Percentiles rank a stretch among this genome's conserved stretches.
Conservation (phyloP, 2,888 invertebrate genomes). For the Ametastegia equiseti region DNA sequence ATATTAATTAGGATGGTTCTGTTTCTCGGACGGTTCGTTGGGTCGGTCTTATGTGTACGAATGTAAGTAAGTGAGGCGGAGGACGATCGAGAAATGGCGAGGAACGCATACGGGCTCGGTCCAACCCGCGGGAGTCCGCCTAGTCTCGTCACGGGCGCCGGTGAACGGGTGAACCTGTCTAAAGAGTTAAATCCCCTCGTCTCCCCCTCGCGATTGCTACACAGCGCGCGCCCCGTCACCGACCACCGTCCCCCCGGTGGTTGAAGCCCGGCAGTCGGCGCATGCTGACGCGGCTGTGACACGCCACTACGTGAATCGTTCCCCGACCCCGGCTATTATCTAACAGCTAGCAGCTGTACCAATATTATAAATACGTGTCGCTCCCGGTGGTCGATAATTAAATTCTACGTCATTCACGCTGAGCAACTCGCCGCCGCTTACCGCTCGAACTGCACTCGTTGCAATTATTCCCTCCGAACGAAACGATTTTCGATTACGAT, state of each 20-base stretch:
- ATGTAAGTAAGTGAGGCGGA: background rate
- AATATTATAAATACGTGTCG: background rate
- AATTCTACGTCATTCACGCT: too few species aligned
- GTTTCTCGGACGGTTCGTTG: too few species aligned
- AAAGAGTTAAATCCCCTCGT: background rate
- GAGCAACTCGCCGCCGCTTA: too few species aligned
- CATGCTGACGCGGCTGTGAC: conserved; percentile 70
- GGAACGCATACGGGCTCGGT: background rate
- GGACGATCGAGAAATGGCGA: conserved; percentile 17
- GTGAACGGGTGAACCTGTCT: conserved; percentile 29
- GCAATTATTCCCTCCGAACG: too few species aligned
- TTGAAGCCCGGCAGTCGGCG: conserved; percentile 55
- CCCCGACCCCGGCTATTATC: conserved; percentile 8
- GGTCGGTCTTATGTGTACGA: too few species aligned
- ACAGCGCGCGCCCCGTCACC: background rate
- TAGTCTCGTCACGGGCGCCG: background rate
- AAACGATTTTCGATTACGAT: too few species aligned
- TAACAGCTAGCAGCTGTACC: background rate
- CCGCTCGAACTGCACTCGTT: too few species aligned
- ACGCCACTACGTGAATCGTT: conserved; percentile 56
- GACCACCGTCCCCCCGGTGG: background rate
- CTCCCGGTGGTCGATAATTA: background rate
- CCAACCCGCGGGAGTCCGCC: background rate
- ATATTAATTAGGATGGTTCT: background rate
- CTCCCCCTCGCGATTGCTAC: background rate